Evolutionary conservation across 2,888 invertebrate species (phyloP), one percentile per base, ranked within the genome.

Genomic region (Cryptops parisi): DNA sequence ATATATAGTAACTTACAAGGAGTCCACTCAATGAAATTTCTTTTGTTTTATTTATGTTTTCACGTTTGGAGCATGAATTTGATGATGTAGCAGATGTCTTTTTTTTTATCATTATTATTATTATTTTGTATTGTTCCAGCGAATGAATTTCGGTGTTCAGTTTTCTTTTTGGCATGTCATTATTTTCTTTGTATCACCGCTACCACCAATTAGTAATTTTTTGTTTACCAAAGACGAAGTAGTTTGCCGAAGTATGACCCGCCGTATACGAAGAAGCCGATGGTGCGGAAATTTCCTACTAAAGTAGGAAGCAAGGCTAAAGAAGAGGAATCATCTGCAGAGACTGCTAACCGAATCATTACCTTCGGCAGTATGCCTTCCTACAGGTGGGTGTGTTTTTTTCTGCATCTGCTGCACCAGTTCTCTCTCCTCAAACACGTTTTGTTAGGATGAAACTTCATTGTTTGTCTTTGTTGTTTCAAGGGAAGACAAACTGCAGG

Each of bases 231-330:
- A 59, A 84, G 85, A 78, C 87, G 86, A 78, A 85, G 85, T 68
- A 84, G 86, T 62, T 78, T 85, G 71, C 82, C 84, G 70, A 87
- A 86, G 72, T 87, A 84, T 72, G 87, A 89, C 71, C 84, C 84
- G 64, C 85, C 86, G 54, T 87, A 85, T 74, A 77, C 78, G 68
- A 86, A 86, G 77, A 86, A 86, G 69, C 84, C 85, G 47, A 78
- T 80, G 62, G 77, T 79, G 62, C 83, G 81, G 74, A 82, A 78
- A 70, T 53, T 60, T 43, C 55, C 58, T 21, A 52, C 55, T 25
- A 54, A 58, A 54, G 56, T 54, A 22, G 56, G 56, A n/a, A 55
- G 54, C 53, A 55, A 55, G 75, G 59, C 54, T 49, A 62, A 60
- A 50, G 61, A 82, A 19, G 83, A 84, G 64, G 85, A 85, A 66